These are phyloP conservation scores for Crossaster papposus DNA, from an alignment of 53 echinoderm and acorn worm species.

Conservation along the genomic window DNA sequence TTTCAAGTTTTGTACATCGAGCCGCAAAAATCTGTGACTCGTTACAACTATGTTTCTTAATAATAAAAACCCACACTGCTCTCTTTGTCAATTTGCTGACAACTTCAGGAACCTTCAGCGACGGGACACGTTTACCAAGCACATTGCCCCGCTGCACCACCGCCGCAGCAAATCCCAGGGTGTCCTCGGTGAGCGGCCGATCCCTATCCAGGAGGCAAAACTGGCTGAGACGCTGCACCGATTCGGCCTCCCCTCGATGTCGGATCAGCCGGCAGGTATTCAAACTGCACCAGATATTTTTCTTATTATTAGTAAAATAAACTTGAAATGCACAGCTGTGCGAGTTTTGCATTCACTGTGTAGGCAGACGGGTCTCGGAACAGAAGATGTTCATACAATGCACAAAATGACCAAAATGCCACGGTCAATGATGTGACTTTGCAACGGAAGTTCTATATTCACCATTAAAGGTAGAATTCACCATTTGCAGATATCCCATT, in stretches of 20 bases:
- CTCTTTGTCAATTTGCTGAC: no score
- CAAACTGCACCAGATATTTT: neutral
- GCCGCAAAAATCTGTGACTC: no score
- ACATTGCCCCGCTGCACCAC: slow-evolving; percentile 46
- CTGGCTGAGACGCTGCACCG: slow-evolving; percentile 75
- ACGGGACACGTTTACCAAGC: slow-evolving; percentile 56
- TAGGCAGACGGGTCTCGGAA: no score
- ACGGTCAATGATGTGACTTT: no score
- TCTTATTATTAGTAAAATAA: neutral
- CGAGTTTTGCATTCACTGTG: neutral
- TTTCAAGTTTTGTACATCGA: no score
- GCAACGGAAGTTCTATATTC: no score
- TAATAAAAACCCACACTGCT: no score
- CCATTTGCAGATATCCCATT: no score
- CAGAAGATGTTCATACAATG: no score
- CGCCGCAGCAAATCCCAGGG: slow-evolving; percentile 77
- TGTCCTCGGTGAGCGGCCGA: slow-evolving; percentile 23
- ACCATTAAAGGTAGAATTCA: no score
- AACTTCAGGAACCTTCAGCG: slow-evolving; percentile 34
- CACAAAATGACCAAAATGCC: no score
- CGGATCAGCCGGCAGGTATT: slow-evolving; percentile 54
- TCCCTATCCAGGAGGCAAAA: slow-evolving; percentile 42
- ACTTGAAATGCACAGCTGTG: neutral
- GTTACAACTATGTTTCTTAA: no score
- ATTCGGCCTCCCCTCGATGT: slow-evolving; percentile 88